A percentile compares a stretch with the other conserved stretches of the same genome.
Evolutionary conservation across 2,113 vertebrate species (phyloP).

Genomic region (Thalassarche chlororhynchos): DNA sequence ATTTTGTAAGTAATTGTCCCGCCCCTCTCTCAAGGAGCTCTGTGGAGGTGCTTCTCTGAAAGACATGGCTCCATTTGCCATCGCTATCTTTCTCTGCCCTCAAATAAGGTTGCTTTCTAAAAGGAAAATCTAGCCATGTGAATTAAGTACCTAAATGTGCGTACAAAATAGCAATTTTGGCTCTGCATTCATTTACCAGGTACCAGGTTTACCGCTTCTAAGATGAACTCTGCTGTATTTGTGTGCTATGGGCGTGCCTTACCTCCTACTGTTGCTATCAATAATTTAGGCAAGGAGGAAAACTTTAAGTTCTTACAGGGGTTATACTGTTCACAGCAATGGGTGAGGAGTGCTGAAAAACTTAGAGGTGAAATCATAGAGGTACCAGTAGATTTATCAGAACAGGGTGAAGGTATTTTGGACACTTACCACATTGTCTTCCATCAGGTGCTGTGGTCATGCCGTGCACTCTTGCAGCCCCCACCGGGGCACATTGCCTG

Average conservation of each 20-base stretch:
- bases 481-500: neutral
- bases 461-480: neutral
- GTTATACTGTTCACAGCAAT: neutral
- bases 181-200: neutral
- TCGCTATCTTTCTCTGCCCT: neutral
- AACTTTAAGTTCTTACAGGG: neutral
- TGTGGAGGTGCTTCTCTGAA: neutral
- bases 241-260: neutral
- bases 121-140: neutral
- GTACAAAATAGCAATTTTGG: neutral
- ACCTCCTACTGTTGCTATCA: neutral
- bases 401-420: neutral
- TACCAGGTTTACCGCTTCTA: neutral
- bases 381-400: neutral
- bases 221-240: neutral
- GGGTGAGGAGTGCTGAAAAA: neutral
- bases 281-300: neutral
- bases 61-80: neutral
- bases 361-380: neutral
- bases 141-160: neutral
- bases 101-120: neutral
- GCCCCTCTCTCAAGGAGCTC: neutral
- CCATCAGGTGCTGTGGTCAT: neutral
- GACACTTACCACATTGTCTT: neutral
- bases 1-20: neutral